Conservation (phyloP, 2,888 invertebrate genomes). For the Cynaeus angustus region DNA sequence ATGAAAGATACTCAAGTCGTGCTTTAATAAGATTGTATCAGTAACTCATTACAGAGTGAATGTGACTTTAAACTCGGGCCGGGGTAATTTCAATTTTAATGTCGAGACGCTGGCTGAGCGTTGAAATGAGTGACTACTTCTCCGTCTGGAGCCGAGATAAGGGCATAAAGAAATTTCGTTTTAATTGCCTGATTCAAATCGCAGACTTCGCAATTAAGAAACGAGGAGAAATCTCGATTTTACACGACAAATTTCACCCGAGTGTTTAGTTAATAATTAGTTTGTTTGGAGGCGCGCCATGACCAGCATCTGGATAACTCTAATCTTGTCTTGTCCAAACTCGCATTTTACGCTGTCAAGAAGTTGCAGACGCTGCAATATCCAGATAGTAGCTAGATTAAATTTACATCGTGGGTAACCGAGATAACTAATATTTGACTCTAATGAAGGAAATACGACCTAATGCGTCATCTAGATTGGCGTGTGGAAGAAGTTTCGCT, state of each 20-base stretch:
- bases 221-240: slow-evolving; percentile 65
- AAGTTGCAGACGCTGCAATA: slow-evolving; percentile 11
- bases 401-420: not conserved
- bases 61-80: slow-evolving; percentile 59
- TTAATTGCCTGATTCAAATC: slow-evolving; percentile 67
- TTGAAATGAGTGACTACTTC: slow-evolving; percentile 53
- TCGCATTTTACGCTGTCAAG: slow-evolving; percentile 4
- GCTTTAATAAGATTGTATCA: slow-evolving; percentile 67
- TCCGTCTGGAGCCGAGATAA: slow-evolving; percentile 58
- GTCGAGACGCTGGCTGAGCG: slow-evolving; percentile 50
- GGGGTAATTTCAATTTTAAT: slow-evolving; percentile 65
- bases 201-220: slow-evolving; percentile 65
- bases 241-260: slow-evolving; percentile 60
- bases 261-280: slow-evolving; percentile 54
- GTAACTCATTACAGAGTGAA: slow-evolving; percentile 66
- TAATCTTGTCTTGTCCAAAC: not conserved
- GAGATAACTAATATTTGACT: slow-evolving; percentile 14
- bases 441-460: slow-evolving; percentile 13
- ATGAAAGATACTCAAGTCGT: slow-evolving; percentile 61
- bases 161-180: slow-evolving; percentile 65
- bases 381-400: slow-evolving; percentile 11
- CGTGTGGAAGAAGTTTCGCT: not conserved
- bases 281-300: slow-evolving; percentile 8
- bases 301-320: slow-evolving; percentile 9
- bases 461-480: not conserved